Evolutionary conservation across 2,113 vertebrate species (phyloP).

Genomic region (Etia nguti): DNA sequence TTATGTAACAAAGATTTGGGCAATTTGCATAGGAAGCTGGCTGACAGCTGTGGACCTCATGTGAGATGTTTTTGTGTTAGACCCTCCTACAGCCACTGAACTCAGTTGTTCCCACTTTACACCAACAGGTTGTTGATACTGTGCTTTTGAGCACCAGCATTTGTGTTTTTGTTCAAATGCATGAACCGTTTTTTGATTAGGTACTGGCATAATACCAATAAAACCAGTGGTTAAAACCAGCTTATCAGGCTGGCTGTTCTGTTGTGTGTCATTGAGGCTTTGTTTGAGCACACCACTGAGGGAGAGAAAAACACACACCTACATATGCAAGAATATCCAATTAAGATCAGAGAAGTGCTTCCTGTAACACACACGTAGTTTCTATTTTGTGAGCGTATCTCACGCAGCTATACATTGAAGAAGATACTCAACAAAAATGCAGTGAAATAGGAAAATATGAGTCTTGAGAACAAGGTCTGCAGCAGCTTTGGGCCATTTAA

Average conservation of each 20-base stretch:
- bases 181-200: too few relatives aligned
- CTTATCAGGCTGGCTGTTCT: too few relatives aligned
- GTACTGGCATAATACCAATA: too few relatives aligned
- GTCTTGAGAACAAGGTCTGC: rapidly evolving
- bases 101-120: background rate
- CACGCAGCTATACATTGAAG: background rate
- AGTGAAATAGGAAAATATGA: rapidly evolving
- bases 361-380: rapidly evolving
- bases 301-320: background rate
- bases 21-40: background rate
- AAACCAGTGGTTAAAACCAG: background rate
- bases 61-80: background rate
- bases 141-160: too few relatives aligned
- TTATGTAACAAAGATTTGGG: too few relatives aligned
- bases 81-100: too few relatives aligned
- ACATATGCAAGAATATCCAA: background rate
- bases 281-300: conserved; percentile 56
- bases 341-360: background rate
- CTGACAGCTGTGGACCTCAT: too few relatives aligned
- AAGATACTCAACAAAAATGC: background rate
- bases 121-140: background rate
- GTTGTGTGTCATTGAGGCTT: background rate
- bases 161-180: too few relatives aligned
- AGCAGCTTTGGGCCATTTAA: background rate
- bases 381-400: background rate